Evolutionary conservation across 2,113 vertebrate species (phyloP), one percentile per base, ranked within the genome.

Genomic region (Archocentrus centrarchus): DNA sequence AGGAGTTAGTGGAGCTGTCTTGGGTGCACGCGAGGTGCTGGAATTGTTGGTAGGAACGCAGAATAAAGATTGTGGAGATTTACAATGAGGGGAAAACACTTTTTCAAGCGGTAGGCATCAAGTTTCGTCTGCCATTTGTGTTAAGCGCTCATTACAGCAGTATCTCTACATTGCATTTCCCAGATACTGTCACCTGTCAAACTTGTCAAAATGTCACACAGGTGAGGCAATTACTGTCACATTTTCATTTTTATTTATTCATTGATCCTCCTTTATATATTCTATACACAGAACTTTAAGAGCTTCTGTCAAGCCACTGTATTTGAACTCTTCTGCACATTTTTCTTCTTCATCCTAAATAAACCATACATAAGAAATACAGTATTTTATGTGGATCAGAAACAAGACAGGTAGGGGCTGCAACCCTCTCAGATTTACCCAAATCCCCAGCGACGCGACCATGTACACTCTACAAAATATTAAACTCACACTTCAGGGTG

Each of bases 91-190:
- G 5, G 24, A 50, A 68, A 37, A 57, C 41, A 68, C 6, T 58
- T 55, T 59, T 44, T 58, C 15, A 41, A n/a, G 44, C 30, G 1
- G 37, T 20, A 17, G 44, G 44, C 62, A 15, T 63, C n/a, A 27
- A 35, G 60, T 59, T 82, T 59, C 80, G n/a, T 41, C 62, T 79
- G 41, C 37, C 20, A 4, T 86, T 55, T 44, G 60, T 63, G 59
- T 57, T 77, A 77, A 76, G 77, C 4, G 3, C 68, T 86, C 53
- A 83, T 84, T 82, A 82, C n/a, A 47, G 32, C 75, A 30, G 57
- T 15, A 11, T 80, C 10, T 80, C 64, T 59, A 61, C 59, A 11
- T 60, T 39, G 64, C 44, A 8, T 84, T 64, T 47, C 24, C 1
- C 20, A 75, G 32, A 63, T 20, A 9, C 55, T 1, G 61, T 75